These are phyloP conservation scores for Phoebastria nigripes DNA, from an alignment of 2,797 vertebrate species.

Conservation along the genomic window DNA sequence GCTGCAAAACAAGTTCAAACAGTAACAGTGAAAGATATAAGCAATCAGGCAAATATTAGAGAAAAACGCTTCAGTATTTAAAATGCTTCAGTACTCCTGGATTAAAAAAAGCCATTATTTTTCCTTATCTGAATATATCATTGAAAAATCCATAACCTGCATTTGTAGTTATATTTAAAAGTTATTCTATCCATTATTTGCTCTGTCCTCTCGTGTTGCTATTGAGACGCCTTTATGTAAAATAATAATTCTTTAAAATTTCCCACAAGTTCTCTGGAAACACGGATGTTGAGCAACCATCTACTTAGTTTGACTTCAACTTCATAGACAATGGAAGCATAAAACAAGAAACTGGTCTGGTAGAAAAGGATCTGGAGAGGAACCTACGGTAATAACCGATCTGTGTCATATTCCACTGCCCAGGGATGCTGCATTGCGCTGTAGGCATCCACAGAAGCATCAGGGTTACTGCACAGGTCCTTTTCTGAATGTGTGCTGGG, in stretches of 20 bases:
- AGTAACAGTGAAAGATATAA: neutral
- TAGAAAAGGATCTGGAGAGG: neutral
- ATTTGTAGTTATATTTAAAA: neutral
- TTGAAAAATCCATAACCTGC: neutral
- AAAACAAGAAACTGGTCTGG: neutral
- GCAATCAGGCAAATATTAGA: neutral
- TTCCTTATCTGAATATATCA: neutral
- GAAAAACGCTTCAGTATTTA: neutral
- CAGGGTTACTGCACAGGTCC: neutral
- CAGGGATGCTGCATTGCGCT: neutral
- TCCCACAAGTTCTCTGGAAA: neutral
- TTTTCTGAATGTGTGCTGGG: neutral
- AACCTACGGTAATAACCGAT: neutral
- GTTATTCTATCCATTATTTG: neutral
- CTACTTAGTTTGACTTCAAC: neutral
- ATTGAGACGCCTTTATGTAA: neutral
- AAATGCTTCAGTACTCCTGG: neutral
- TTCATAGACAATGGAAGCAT: neutral
- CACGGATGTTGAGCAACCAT: neutral
- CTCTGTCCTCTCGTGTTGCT: neutral
- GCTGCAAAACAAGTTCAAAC: neutral
- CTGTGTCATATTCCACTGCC: rapidly evolving
- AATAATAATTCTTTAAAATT: neutral
- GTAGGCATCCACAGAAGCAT: neutral
- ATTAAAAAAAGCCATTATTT: neutral